Percentiles rank a stretch among this genome's conserved stretches.
Evolutionary conservation across 2,888 invertebrate species (phyloP).

Genomic region (Xanthia icteritia): DNA sequence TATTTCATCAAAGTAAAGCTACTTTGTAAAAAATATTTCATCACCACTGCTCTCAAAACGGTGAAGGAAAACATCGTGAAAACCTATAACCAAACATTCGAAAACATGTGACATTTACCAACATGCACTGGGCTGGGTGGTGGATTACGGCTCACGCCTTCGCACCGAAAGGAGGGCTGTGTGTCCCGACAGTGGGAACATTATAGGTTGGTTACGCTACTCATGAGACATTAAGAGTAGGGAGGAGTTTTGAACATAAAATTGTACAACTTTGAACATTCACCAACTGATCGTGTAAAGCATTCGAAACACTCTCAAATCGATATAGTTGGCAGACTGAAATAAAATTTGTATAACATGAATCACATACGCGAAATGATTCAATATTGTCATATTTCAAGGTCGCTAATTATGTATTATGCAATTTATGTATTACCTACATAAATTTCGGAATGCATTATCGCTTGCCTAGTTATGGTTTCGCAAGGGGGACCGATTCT

Average conservation of each 20-base stretch:
- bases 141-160: neutral
- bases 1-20: neutral
- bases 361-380: neutral
- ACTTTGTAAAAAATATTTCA: neutral
- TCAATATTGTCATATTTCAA: constrained; percentile 21
- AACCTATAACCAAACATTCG: neutral
- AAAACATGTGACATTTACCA: neutral
- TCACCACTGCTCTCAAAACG: neutral
- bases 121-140: neutral
- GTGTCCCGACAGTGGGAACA: no score
- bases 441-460: constrained; percentile 13
- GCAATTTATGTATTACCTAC: no score
- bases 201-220: no score
- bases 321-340: constrained; percentile 17
- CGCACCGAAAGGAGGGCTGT: neutral
- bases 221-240: neutral
- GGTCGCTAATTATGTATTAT: neutral
- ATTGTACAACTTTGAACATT: neutral
- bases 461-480: neutral
- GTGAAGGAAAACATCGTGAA: neutral
- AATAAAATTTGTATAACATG: constrained; percentile 11
- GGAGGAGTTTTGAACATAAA: neutral
- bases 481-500: neutral
- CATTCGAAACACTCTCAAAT: neutral
- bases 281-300: neutral